Conservation (phyloP, 2,797 vertebrate genomes). For the Dendrocincla fuliginosa region DNA sequence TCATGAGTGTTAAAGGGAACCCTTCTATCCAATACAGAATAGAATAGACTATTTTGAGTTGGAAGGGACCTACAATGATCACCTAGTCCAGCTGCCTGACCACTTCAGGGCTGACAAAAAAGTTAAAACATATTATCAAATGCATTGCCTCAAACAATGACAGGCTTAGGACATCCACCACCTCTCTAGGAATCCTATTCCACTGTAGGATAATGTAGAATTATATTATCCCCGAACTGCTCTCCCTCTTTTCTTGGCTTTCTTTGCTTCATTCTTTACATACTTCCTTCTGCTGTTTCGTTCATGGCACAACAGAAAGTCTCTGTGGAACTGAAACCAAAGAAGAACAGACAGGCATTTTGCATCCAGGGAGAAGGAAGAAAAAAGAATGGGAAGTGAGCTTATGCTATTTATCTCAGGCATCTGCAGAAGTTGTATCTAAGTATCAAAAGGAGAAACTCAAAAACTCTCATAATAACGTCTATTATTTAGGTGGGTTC, state of each 20-base stretch:
- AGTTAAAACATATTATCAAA: background rate
- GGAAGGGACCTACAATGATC: background rate
- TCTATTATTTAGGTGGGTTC: background rate
- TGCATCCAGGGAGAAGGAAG: conserved; percentile 2
- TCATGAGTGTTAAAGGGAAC: background rate
- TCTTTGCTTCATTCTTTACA: background rate
- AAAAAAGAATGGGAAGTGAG: background rate
- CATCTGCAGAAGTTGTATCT: background rate
- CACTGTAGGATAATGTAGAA: background rate
- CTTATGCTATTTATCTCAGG: background rate
- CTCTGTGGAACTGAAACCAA: background rate
- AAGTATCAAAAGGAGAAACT: background rate
- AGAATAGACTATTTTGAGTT: background rate
- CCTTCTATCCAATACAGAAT: background rate
- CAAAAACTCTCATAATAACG: background rate
- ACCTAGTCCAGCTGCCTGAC: background rate
- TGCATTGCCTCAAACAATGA: background rate
- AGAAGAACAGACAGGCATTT: conserved; percentile 1
- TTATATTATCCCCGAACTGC: background rate
- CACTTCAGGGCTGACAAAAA: background rate
- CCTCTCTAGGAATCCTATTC: background rate
- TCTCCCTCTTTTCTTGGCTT: background rate
- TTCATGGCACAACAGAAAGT: conserved; percentile 3
- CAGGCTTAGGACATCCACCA: background rate
- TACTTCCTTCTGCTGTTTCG: background rate